Evolutionary conservation across 2,113 vertebrate species (phyloP).

Genomic region (Microtus pennsylvanicus): DNA sequence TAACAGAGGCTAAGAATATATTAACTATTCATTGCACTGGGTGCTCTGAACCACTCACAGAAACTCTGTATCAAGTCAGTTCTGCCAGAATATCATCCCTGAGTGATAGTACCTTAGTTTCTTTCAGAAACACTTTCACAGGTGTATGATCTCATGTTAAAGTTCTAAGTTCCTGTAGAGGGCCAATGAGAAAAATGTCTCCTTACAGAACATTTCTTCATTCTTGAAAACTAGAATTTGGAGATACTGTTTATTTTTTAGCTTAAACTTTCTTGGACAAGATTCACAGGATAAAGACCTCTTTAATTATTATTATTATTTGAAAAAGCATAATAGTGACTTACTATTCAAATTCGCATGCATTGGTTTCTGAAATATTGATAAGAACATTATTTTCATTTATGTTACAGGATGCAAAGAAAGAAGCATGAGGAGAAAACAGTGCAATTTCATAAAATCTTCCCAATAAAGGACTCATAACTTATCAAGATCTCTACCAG

Average conservation of each 20-base stretch:
- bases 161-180: constrained; percentile 5
- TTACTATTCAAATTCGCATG: background rate
- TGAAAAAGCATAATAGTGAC: background rate
- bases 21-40: constrained; percentile 60
- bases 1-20: constrained; percentile 61
- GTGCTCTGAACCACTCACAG: constrained; percentile 16
- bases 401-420: background rate
- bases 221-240: constrained; percentile 49
- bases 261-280: background rate
- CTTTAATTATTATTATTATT: constrained; percentile 15
- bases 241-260: background rate
- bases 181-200: background rate
- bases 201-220: background rate
- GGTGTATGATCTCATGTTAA: constrained; percentile 12
- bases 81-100: constrained; percentile 25
- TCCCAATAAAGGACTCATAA: background rate
- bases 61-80: constrained; percentile 26
- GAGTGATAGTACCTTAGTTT: constrained; percentile 32
- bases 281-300: background rate
- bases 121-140: constrained; percentile 53
- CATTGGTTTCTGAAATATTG: constrained; percentile 17
- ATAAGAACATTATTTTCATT: background rate
- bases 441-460: background rate
- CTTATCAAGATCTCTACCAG: background rate
- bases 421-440: background rate